Conservation (phyloP, 2,113 vertebrate genomes). For the Vulpes vulpes region DNA sequence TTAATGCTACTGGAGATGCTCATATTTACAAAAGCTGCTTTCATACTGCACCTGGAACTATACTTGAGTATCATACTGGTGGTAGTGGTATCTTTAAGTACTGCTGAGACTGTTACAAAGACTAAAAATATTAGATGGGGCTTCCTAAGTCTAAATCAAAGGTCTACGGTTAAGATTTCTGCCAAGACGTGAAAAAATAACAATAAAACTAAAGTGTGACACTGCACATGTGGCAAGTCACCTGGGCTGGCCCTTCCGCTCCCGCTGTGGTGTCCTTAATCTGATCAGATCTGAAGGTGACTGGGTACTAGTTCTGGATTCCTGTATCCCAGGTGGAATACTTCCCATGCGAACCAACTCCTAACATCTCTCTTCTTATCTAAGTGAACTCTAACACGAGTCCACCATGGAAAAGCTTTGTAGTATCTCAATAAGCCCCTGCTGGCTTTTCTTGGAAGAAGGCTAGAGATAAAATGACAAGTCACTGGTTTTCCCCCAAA, state of each 20-base stretch:
- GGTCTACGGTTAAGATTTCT: background rate
- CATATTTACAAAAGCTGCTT: background rate
- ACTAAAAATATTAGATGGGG: background rate
- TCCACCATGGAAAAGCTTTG: background rate
- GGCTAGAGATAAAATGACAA: background rate
- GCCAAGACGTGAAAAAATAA: background rate
- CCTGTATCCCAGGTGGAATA: background rate
- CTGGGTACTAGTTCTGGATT: background rate
- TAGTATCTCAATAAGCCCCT: background rate
- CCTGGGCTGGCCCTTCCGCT: background rate
- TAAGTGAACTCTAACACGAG: background rate
- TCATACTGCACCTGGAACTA: background rate
- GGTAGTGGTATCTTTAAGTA: too few species aligned
- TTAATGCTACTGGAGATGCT: background rate
- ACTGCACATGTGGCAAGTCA: rapidly evolving
- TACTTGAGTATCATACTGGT: background rate
- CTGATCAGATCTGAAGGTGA: background rate
- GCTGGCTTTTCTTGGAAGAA: background rate
- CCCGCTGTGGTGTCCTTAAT: background rate
- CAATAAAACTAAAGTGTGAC: background rate
- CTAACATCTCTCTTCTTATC: background rate
- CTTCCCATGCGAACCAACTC: background rate
- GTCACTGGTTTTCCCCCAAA: background rate
- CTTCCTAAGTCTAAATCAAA: background rate
- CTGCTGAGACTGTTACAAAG: background rate